A percentile compares a stretch with the other conserved stretches of the same genome.
phyloP scores from a whole-genome alignment of 1,140 invertebrate genomes.

The Monomorium pharaonis region DNA sequence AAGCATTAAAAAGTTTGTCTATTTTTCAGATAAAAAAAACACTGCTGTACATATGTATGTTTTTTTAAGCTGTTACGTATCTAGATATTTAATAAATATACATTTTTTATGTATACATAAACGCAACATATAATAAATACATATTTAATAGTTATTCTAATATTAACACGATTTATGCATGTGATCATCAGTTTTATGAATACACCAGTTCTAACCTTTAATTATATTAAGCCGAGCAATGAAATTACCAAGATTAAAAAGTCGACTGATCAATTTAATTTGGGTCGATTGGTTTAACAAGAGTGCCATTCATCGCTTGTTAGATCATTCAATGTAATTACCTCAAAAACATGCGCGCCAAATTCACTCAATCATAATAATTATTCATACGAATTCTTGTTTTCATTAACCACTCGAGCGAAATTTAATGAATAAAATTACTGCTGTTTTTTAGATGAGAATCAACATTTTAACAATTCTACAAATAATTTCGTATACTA shows the following conservation, averaged over 20 bases:
- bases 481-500: background rate
- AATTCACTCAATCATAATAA: conserved; percentile 15
- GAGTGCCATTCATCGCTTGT: conserved; percentile 29
- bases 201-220: background rate
- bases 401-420: background rate
- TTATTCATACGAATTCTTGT: conserved; percentile 23
- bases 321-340: conserved; percentile 44
- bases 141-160: conserved; percentile 2
- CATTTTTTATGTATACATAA: too few species aligned
- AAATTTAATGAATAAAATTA: background rate
- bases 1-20: too few species aligned
- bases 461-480: background rate
- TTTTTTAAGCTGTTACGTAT: too few species aligned
- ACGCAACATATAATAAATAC: background rate
- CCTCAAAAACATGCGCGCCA: background rate
- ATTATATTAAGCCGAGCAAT: conserved; percentile 11
- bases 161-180: background rate
- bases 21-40: too few species aligned
- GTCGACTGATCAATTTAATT: conserved; percentile 33
- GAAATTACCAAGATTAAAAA: conserved; percentile 42
- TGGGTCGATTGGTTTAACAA: conserved; percentile 32
- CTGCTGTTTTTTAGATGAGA: background rate
- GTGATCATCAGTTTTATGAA: background rate
- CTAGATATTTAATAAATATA: too few species aligned
- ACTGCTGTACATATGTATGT: too few species aligned